Evolutionary conservation across 2,113 vertebrate species (phyloP).

Genomic region (Apteryx owenii): DNA sequence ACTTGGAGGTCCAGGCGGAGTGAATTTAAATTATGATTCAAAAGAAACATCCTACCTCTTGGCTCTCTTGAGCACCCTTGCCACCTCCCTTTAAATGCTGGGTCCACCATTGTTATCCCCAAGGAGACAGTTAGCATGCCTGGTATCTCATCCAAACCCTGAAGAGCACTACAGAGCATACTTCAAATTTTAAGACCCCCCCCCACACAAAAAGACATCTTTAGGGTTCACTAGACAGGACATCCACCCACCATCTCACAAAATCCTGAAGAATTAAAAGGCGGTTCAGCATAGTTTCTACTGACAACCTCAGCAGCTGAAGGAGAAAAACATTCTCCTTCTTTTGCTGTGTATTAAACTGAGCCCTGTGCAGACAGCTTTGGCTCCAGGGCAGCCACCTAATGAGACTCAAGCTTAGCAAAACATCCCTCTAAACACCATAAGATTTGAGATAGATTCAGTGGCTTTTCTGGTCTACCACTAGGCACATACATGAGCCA

Average conservation of each 20-base stretch:
- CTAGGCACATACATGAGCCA: background rate
- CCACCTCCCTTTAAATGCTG: background rate
- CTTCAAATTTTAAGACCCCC: background rate
- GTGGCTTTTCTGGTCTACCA: constrained; percentile 11
- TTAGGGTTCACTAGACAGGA: background rate
- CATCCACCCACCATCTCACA: background rate
- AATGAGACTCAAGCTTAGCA: constrained; percentile 38
- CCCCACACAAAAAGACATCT: background rate
- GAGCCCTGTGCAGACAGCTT: background rate
- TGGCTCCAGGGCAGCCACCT: constrained; percentile 47
- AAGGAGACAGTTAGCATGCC: background rate
- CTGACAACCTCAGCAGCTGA: background rate
- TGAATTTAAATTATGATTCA: background rate
- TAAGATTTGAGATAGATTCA: background rate
- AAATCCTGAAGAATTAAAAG: background rate
- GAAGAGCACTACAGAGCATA: background rate
- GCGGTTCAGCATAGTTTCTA: background rate
- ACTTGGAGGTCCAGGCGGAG: background rate
- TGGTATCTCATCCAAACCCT: background rate
- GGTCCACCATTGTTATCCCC: background rate
- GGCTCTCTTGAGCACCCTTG: background rate
- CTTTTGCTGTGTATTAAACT: constrained; percentile 33
- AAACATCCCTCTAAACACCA: constrained; percentile 20
- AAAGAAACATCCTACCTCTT: background rate
- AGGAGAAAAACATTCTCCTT: background rate